These are phyloP conservation scores for Synergus laeviventris DNA, from an alignment of 2,888 invertebrate species.

Conservation along the genomic window DNA sequence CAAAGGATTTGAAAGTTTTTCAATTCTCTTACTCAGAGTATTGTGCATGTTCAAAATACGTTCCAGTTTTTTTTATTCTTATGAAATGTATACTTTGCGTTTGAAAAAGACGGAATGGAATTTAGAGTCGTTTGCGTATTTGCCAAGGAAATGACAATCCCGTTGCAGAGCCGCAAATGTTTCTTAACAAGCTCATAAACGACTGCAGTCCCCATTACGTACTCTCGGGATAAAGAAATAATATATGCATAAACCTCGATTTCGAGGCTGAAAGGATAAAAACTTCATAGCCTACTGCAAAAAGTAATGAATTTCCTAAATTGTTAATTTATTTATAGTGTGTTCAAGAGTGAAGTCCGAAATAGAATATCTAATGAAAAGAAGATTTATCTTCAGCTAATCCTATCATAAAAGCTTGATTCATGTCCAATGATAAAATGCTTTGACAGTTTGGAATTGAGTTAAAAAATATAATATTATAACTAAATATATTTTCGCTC, in stretches of 20 bases:
- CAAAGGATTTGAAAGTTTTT: not conserved
- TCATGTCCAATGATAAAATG: not conserved
- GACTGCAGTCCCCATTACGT: constrained; percentile 32
- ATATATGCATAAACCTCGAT: constrained; percentile 26
- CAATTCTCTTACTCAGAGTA: not conserved
- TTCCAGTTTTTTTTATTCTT: not conserved
- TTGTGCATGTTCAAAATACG: not conserved
- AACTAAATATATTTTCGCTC: no score
- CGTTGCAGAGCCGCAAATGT: constrained; percentile 29
- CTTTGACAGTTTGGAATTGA: no score
- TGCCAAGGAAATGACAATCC: constrained; percentile 30
- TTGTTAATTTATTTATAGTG: no score
- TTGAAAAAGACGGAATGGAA: constrained; percentile 28
- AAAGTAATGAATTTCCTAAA: constrained; percentile 2
- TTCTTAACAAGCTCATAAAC: constrained; percentile 32
- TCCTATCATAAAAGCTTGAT: no score
- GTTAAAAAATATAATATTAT: no score
- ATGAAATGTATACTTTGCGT: constrained; percentile 15
- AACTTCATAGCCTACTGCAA: not conserved
- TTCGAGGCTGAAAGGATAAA: constrained; percentile 1
- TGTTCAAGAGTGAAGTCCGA: not conserved
- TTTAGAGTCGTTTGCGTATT: constrained; percentile 25
- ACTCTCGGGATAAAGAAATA: constrained; percentile 9
- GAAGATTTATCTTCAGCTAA: not conserved
- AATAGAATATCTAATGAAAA: not conserved